A percentile compares a stretch with the other conserved stretches of the same genome.
phyloP scores from a whole-genome alignment of 2,797 vertebrate genomes.

The Eleutherodactylus coqui region DNA sequence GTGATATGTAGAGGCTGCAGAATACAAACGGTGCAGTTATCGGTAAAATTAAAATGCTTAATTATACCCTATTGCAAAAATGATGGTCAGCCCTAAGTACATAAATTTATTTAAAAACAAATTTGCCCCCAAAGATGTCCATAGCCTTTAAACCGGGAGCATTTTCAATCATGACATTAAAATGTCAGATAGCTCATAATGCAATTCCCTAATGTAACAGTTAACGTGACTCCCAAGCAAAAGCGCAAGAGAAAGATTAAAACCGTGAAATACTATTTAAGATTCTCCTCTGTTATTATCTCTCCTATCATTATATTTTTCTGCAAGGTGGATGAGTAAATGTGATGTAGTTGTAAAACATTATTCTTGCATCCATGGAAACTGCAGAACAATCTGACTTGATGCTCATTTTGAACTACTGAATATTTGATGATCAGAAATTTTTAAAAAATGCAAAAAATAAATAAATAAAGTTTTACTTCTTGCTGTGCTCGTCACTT shows the following conservation, averaged over 20 bases:
- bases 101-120: too few species aligned
- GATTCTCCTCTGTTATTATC: slow-evolving; percentile 9
- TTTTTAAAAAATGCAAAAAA: slow-evolving; percentile 26
- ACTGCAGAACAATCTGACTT: slow-evolving; percentile 57
- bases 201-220: not conserved
- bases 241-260: not conserved
- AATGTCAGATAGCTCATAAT: not conserved
- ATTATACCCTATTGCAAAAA: too few species aligned
- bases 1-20: too few species aligned
- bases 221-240: not conserved
- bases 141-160: not conserved
- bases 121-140: too few species aligned
- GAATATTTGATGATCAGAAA: slow-evolving; percentile 58
- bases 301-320: slow-evolving; percentile 30
- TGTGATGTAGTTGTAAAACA: slow-evolving; percentile 30
- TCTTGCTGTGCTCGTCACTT: slow-evolving; percentile 26
- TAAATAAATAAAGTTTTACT: slow-evolving; percentile 37
- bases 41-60: too few species aligned
- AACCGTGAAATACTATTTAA: slow-evolving; percentile 1
- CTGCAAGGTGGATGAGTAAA: slow-evolving; percentile 42
- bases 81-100: too few species aligned
- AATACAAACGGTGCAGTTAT: too few species aligned
- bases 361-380: slow-evolving; percentile 54
- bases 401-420: slow-evolving; percentile 48
- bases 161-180: not conserved